Base-by-base conservation (phyloP, 2,113 vertebrate genomes). In the Elgaria multicarinata region DNA sequence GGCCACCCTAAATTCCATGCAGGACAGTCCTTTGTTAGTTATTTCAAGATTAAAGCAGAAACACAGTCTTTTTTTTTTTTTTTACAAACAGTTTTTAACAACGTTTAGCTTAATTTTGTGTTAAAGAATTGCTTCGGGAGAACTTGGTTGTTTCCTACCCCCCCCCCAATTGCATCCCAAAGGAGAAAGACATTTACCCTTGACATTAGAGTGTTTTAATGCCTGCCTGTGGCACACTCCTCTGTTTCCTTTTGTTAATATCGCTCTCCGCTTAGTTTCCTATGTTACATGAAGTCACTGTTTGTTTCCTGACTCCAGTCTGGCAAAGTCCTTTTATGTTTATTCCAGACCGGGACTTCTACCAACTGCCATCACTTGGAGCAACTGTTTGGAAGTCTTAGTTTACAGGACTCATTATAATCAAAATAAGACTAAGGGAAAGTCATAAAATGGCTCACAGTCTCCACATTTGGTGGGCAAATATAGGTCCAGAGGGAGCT, bases 321-420 rank as follows among this genome's bases (percentile, higher is more conserved):
- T 85, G 88, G 74, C 74, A 89, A 85, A 75, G 7, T 1, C 42
- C 44, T 79, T 75, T 87, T 79, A 87, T 87, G 86, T 87, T 87
- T 79, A 66, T 87, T 89, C 82, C 83, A 89, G 83, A 53, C 88
- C 46, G 31, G 74, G 36, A 69, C 82, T 33, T 42, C 10, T 39
- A 84, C 87, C 77, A 80, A 58, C 46, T n/a, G 20, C 81, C 44
- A 67, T 84, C 58, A 39, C 72, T 89, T 77, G 4, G 46, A 84
- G 82, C 74, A 87, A 81, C 77, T 81, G 87, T 88, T 88, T 80
- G 87, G 31, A 88, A 88, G 77, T 81, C 77, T 88, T 88, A 39
- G 66, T 88, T 88, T 88, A 88, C 77, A 81, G n/a, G 66, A 88
- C 87, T 88, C 77, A 88, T 80, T 88, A 88, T 81, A 88, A 88